Base-by-base conservation (phyloP, 1,140 invertebrate species). In the Archivesica marissinica region DNA sequence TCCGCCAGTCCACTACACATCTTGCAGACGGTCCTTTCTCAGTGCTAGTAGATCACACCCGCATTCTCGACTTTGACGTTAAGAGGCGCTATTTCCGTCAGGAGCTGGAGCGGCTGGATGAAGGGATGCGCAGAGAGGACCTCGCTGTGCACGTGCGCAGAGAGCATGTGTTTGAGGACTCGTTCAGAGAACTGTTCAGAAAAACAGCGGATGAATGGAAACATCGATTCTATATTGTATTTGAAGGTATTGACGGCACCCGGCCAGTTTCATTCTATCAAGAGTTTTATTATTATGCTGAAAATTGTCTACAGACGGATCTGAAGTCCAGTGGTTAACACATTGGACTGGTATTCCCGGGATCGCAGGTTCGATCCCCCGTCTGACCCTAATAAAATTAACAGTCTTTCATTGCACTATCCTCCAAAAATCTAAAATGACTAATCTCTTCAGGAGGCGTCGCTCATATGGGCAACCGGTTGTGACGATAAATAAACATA, bases 171-270 rank as follows among this genome's bases (percentile, higher is more conserved):
- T 99, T 99, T 93, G 97, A 98, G 93, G 98, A 99, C 92, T 98
- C 97, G 0, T 99, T 98, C 93, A 95, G 97, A 35, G 97, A 98
- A 91, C 94, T 99, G 11, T 97, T 98, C 91, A 95, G 98, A 50
- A 95, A 97, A 68, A 95, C 96, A 47, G 95, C 97, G 11, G 97
- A 98, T 89, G 98, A 99, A 93, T 99, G 98, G 98, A 98, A 98
- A 92, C 98, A 98, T 94, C 94, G 97, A 61, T 98, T 99, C 93
- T 99, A 98, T 92, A 98, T 99, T 90, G 97, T 98, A 0, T 99
- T 99, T 94, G 97, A 99, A 96, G 97, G 97, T 97, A 94, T 89
- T 28, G n/a, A n/a, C n/a, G n/a, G n/a, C n/a, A n/a, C n/a, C n/a
- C n/a, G n/a, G n/a, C n/a, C n/a, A n/a, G n/a, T n/a, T n/a, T n/a